Evolutionary conservation across 2,113 vertebrate species (phyloP).

Genomic region (Felis catus): F.catus_Fca126_mat1.0 CM031414.1:39774001-39774500

Average conservation of each 20-base stretch:
- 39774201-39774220: constrained; percentile 27
- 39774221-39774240: not conserved
- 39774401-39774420: not conserved
- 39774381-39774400: not conserved
- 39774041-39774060: not conserved
- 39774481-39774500: not conserved
- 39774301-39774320: constrained; percentile 30
- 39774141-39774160: constrained; percentile 12
- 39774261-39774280: not conserved
- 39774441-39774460: not conserved
- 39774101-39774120: not conserved
- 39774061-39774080: not conserved
- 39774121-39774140: constrained; percentile 10
- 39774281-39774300: not conserved
- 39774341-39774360: not conserved
- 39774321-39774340: not conserved
- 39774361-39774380: not conserved
- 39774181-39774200: not conserved
- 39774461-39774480: not conserved
- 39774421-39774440: constrained; percentile 13
- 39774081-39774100: not conserved
- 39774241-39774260: not conserved
- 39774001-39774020: not conserved
- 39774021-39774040: not conserved
- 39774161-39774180: not conserved